These are phyloP conservation scores for Zaprionus kolodkinae DNA, from an alignment of 1,140 invertebrate species.

Conservation along the genomic window DNA sequence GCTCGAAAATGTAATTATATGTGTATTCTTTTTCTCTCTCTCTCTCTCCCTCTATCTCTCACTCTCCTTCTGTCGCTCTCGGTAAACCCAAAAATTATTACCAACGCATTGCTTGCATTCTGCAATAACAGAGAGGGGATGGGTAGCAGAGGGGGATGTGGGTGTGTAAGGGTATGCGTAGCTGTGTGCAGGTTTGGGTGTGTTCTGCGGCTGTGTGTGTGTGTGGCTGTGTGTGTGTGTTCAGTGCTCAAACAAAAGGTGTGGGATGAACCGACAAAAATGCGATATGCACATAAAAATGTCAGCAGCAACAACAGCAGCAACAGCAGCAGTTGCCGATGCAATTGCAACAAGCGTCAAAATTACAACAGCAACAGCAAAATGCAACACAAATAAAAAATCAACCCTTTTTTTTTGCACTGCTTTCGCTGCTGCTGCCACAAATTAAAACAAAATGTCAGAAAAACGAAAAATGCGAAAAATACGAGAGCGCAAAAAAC, in stretches of 20 bases:
- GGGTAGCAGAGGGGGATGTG: no score
- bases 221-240: conserved; percentile 17
- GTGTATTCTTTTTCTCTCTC: neutral
- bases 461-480: conserved; percentile 60
- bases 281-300: conserved; percentile 73
- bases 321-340: conserved; percentile 41
- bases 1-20: conserved; percentile 35
- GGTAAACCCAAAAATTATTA: conserved; percentile 45
- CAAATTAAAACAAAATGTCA: conserved; percentile 83
- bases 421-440: conserved; percentile 55
- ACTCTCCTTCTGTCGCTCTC: conserved; percentile 12
- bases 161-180: neutral
- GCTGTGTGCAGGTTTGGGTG: conserved; percentile 11
- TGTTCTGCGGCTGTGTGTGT: conserved; percentile 16
- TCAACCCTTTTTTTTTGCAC: conserved; percentile 68
- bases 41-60: neutral
- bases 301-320: conserved; percentile 40
- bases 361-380: conserved; percentile 63
- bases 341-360: conserved; percentile 72
- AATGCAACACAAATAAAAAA: conserved; percentile 56
- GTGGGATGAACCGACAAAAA: conserved; percentile 79
- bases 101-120: conserved; percentile 33
- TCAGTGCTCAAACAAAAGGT: conserved; percentile 56
- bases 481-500: conserved; percentile 28
- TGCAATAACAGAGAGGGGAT: conserved; percentile 10